Percentiles rank a stretch among this genome's conserved stretches.
Evolutionary conservation across 1,140 invertebrate species (phyloP).

Genomic region (Drosophila sturtevanti): DNA sequence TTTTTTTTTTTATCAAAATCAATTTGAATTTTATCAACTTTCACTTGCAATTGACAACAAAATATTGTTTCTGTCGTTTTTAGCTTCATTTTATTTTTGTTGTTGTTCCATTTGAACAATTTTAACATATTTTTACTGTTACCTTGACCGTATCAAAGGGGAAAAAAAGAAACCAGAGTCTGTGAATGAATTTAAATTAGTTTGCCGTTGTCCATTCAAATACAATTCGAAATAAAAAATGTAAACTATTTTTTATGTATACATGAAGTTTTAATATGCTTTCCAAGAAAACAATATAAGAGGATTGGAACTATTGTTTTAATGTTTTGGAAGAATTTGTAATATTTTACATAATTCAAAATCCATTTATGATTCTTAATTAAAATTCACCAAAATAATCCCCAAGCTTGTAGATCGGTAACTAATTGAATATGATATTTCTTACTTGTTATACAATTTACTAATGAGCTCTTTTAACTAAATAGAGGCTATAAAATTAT

Average conservation of each 20-base stretch:
- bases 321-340: too few relatives aligned
- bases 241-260: not conserved
- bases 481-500: too few relatives aligned
- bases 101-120: not conserved
- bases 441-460: too few relatives aligned
- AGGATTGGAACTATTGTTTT: too few relatives aligned
- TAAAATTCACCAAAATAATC: too few relatives aligned
- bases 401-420: too few relatives aligned
- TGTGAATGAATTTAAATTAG: constrained; percentile 12
- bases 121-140: constrained; percentile 4
- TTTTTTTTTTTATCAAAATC: not conserved
- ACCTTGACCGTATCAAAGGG: not conserved
- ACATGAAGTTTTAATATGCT: not conserved
- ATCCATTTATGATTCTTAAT: too few relatives aligned
- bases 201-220: not conserved
- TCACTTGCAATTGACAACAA: constrained; percentile 4
- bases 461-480: too few relatives aligned
- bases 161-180: not conserved
- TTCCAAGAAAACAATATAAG: too few relatives aligned
- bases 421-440: too few relatives aligned
- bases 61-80: not conserved
- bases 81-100: not conserved
- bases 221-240: not conserved
- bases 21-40: constrained; percentile 1
- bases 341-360: too few relatives aligned